Percentiles rank a stretch among this genome's conserved stretches.
These are phyloP conservation scores for Cyanoramphus novaezelandiae DNA, from an alignment of 2,113 vertebrate species.

Conservation along the genomic window DNA sequence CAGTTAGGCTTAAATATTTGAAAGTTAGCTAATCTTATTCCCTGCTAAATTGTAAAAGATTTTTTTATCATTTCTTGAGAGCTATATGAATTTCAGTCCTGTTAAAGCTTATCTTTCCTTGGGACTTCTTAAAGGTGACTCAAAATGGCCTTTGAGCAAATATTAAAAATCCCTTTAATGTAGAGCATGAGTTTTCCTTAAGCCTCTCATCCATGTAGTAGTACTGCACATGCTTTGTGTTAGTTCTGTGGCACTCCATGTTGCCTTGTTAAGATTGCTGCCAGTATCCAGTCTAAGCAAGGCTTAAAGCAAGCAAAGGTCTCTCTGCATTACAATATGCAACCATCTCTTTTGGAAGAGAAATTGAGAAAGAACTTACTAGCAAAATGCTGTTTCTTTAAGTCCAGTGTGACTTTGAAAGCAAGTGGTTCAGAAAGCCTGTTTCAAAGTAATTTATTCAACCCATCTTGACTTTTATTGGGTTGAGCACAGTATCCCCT, in stretches of 20 bases:
- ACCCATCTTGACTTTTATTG: background rate
- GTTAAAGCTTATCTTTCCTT: conserved; percentile 1
- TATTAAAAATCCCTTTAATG: background rate
- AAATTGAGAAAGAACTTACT: background rate
- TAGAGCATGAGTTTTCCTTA: background rate
- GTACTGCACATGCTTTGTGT: fast-evolving
- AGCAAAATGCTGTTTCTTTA: background rate
- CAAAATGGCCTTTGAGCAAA: background rate
- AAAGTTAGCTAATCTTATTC: background rate
- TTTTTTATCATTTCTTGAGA: background rate
- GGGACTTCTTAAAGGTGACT: background rate
- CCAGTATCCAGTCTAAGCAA: background rate
- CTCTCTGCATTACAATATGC: background rate
- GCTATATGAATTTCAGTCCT: background rate
- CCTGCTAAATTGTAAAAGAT: background rate
- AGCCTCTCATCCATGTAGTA: background rate
- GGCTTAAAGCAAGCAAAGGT: background rate
- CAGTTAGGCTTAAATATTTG: background rate
- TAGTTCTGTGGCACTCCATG: background rate
- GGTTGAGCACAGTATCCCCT: background rate
- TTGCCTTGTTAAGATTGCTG: background rate
- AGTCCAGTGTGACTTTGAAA: background rate
- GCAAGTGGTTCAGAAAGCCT: background rate
- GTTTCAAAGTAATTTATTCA: background rate
- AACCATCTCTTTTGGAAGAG: background rate